A percentile compares a stretch with the other conserved stretches of the same genome.
Conservation (phyloP, 2,888 invertebrate species). For the Morinoia aosen region DNA sequence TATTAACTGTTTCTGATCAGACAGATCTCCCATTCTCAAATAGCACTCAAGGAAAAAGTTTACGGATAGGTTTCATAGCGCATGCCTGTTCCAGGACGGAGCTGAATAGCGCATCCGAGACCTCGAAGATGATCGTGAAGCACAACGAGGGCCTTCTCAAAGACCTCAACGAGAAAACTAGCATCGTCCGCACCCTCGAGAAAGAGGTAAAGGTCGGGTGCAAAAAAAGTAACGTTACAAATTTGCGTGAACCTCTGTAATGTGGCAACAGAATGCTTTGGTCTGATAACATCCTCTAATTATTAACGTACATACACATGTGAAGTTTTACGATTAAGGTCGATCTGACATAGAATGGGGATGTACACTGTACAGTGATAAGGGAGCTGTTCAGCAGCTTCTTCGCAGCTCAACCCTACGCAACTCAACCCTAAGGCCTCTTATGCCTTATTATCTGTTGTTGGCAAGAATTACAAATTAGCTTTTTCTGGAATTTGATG, state of each 20-base stretch:
- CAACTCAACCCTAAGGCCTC: neutral
- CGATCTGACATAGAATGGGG: too few relatives aligned
- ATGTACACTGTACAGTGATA: too few relatives aligned
- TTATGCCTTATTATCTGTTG: neutral
- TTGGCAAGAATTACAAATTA: neutral
- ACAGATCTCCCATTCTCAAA: neutral
- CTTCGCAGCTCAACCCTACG: too few relatives aligned
- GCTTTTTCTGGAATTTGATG: neutral
- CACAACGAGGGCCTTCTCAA: conserved; percentile 7
- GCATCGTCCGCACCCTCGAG: neutral
- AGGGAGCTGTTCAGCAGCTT: too few relatives aligned
- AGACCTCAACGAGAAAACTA: neutral
- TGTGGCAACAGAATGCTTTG: neutral
- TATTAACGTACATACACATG: too few relatives aligned
- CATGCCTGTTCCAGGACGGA: neutral
- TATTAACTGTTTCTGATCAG: neutral
- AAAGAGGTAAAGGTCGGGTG: neutral
- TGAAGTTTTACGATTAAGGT: neutral
- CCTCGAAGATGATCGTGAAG: conserved; percentile 19
- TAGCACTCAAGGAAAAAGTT: neutral
- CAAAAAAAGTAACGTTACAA: neutral
- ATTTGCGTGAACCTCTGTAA: neutral
- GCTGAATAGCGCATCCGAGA: conserved; percentile 21
- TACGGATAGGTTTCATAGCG: neutral
- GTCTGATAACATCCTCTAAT: neutral